These are phyloP conservation scores for Hylia prasina DNA, from an alignment of 2,113 vertebrate species.

Conservation along the genomic window DNA sequence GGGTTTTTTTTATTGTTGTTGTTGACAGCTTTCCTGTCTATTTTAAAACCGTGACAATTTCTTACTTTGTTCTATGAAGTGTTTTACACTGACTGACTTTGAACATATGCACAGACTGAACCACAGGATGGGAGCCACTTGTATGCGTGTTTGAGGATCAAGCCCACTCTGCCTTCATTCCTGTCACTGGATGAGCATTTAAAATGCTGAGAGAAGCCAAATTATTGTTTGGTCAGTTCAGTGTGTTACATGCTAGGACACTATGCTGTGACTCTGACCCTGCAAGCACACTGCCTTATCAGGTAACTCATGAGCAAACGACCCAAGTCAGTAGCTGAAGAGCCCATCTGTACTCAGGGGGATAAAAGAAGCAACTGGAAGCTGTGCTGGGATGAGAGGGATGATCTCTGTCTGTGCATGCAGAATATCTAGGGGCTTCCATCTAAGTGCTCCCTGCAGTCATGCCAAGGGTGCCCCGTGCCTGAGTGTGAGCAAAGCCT, in stretches of 20 bases:
- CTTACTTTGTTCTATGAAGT: background rate
- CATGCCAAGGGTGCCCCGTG: fast-evolving
- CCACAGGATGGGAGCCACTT: background rate
- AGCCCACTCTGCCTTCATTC: background rate
- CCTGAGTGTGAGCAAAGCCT: background rate
- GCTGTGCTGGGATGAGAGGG: background rate
- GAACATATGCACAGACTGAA: background rate
- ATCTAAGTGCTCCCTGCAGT: background rate
- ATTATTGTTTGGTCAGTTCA: background rate
- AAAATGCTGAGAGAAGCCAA: background rate
- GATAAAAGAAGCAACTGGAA: background rate
- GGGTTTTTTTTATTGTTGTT: background rate
- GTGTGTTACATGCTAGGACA: background rate
- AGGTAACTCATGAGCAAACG: background rate
- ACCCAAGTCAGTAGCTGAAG: background rate
- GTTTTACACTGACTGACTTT: background rate
- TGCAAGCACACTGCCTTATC: background rate
- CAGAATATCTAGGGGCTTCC: background rate
- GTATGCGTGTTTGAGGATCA: background rate
- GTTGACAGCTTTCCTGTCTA: background rate
- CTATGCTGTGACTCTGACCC: background rate
- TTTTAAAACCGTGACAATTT: background rate
- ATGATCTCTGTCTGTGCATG: background rate
- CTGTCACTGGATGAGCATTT: background rate
- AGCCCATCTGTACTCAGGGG: background rate